phyloP scores from a whole-genome alignment of 2,888 invertebrate species.

The Encarsia formosa region DNA sequence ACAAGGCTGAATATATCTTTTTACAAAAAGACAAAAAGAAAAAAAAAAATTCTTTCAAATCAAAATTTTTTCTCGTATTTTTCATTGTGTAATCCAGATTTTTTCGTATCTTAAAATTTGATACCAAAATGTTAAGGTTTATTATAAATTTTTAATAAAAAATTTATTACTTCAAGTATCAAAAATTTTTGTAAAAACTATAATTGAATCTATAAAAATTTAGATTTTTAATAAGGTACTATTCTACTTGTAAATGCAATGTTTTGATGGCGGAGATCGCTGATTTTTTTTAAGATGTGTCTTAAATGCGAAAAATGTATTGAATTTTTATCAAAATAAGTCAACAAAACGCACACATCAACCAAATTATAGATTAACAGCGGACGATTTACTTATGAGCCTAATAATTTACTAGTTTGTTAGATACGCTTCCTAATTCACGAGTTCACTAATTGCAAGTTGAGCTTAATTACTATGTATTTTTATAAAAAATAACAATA shows the following conservation, averaged over 20 bases:
- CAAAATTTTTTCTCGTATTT: not conserved
- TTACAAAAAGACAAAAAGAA: constrained; percentile 6
- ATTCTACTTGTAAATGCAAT: constrained; percentile 14
- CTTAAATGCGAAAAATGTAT: constrained; percentile 18
- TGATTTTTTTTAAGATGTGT: constrained; percentile 16
- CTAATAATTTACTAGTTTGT: constrained; percentile 29
- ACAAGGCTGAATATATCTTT: constrained; percentile 18
- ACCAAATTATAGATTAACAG: constrained; percentile 20
- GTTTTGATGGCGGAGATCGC: constrained; percentile 7
- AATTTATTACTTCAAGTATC: not conserved
- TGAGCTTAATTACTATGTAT: constrained; percentile 49
- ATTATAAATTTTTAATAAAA: constrained; percentile 8
- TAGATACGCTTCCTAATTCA: constrained; percentile 42
- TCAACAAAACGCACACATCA: constrained; percentile 33
- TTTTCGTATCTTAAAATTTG: constrained; percentile 2
- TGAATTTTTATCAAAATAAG: constrained; percentile 3
- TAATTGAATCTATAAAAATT: not conserved
- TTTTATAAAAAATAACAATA: constrained; percentile 47
- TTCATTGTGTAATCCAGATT: not conserved
- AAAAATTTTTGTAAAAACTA: not conserved
- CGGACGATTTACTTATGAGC: constrained; percentile 29
- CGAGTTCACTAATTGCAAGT: constrained; percentile 42
- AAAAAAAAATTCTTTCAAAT: constrained; percentile 1
- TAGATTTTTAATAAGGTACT: constrained; percentile 19
- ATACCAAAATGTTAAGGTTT: too few species aligned